Evolutionary conservation across 2,113 vertebrate genomes (phyloP).

Genomic region (Gulo gulo): DNA sequence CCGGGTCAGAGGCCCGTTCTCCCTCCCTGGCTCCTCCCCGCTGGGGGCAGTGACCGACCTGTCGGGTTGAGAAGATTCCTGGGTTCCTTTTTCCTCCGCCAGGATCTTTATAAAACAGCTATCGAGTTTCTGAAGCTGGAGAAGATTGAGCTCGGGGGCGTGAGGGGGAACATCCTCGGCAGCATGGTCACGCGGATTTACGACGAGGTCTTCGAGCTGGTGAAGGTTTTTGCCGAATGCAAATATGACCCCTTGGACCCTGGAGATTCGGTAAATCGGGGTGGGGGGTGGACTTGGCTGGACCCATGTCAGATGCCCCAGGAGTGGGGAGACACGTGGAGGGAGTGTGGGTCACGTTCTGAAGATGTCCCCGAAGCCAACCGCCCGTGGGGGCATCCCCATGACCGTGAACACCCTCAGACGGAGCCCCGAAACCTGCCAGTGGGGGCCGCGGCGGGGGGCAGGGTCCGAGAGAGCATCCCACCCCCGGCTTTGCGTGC

Average conservation of each 20-base stretch:
- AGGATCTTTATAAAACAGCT: slow-evolving; percentile 83
- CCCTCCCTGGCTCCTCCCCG: accelerated
- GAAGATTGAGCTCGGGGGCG: slow-evolving; percentile 82
- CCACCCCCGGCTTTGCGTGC: accelerated
- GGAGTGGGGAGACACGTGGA: accelerated
- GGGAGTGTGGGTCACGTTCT: accelerated
- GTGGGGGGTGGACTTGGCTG: accelerated
- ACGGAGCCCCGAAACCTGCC: accelerated
- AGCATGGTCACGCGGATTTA: slow-evolving; percentile 76
- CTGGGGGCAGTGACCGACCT: accelerated
- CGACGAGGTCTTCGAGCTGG: slow-evolving; percentile 81
- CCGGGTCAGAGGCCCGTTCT: accelerated
- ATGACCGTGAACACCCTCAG: accelerated
- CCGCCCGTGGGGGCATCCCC: accelerated
- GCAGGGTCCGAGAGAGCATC: accelerated
- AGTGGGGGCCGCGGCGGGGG: accelerated
- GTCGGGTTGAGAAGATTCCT: accelerated
- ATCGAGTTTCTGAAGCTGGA: slow-evolving; percentile 84
- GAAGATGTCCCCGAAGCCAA: not conserved
- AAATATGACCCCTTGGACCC: slow-evolving; percentile 85
- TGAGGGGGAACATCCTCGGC: slow-evolving; percentile 77
- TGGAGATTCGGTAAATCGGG: slow-evolving; percentile 73
- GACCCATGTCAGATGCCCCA: accelerated
- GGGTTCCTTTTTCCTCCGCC: not conserved
- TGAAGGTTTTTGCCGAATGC: slow-evolving; percentile 81